Evolutionary conservation across 2,797 vertebrate genomes (phyloP).

Genomic region (Dendrocincla fuliginosa): DNA sequence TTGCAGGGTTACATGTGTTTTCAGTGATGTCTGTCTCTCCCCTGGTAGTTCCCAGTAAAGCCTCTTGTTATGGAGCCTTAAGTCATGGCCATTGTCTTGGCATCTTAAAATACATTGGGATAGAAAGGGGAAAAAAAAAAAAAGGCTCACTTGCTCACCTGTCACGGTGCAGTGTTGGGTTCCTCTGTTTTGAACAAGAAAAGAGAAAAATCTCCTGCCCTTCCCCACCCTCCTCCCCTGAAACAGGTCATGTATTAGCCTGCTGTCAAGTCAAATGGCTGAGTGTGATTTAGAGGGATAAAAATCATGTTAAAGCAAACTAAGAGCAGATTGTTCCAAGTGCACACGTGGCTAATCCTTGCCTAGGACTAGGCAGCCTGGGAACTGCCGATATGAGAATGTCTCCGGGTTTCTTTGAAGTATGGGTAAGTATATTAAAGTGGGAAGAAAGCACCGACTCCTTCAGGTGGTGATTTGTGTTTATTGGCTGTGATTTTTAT

Average conservation of each 20-base stretch:
- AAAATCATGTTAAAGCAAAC: conserved; percentile 66
- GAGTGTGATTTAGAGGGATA: conserved; percentile 61
- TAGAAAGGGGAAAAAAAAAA: background rate
- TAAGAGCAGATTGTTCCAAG: conserved; percentile 68
- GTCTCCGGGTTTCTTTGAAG: conserved; percentile 49
- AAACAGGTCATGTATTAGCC: conserved; percentile 21
- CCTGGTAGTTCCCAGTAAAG: background rate
- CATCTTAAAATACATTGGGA: background rate
- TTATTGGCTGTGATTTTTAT: conserved; percentile 79
- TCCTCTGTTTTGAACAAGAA: background rate
- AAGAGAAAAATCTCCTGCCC: background rate
- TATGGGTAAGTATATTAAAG: conserved; percentile 60
- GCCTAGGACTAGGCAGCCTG: conserved; percentile 42
- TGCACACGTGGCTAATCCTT: conserved; percentile 63
- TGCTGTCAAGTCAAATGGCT: conserved; percentile 56
- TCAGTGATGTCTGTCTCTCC: background rate
- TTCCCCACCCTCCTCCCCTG: background rate
- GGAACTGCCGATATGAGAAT: conserved; percentile 8
- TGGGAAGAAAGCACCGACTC: conserved; percentile 48
- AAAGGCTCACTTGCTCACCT: background rate
- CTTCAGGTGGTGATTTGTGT: conserved; percentile 74
- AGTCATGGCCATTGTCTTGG: conserved; percentile 3
- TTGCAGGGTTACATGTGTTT: background rate
- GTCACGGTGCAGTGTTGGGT: background rate
- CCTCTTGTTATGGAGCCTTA: background rate